These are phyloP conservation scores for Yponomeuta cagnagella DNA, from an alignment of 2,888 invertebrate genomes.

Conservation along the genomic window DNA sequence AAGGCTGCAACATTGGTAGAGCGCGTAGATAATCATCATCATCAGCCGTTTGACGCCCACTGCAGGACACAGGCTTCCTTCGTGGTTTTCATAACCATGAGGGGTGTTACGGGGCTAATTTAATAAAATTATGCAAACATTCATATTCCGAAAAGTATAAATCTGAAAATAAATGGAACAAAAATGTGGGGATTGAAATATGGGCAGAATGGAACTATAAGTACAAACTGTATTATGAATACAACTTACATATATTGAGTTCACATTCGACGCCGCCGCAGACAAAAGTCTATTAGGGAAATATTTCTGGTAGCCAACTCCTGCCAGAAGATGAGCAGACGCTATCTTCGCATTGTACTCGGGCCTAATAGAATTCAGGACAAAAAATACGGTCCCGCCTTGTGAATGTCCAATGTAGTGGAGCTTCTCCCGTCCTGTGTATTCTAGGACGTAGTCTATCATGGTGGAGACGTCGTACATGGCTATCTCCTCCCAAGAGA, in stretches of 20 bases:
- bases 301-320: slow-evolving; percentile 43
- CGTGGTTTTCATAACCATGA: too few relatives aligned
- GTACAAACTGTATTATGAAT: not conserved
- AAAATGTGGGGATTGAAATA: too few relatives aligned
- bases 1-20: too few relatives aligned
- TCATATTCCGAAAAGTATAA: too few relatives aligned
- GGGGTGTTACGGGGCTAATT: too few relatives aligned
- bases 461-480: slow-evolving; percentile 47
- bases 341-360: slow-evolving; percentile 49
- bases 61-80: too few relatives aligned
- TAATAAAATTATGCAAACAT: too few relatives aligned
- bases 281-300: slow-evolving; percentile 36
- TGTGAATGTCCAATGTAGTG: slow-evolving; percentile 65
- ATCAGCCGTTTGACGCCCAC: too few relatives aligned
- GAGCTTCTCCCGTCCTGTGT: slow-evolving; percentile 37
- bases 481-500: slow-evolving; percentile 56
- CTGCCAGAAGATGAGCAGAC: slow-evolving; percentile 52
- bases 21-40: too few relatives aligned
- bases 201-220: too few relatives aligned
- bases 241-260: slow-evolving; percentile 47
- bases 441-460: slow-evolving; percentile 47
- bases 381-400: slow-evolving; percentile 53
- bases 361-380: slow-evolving; percentile 41
- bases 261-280: slow-evolving; percentile 28
- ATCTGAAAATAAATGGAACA: too few relatives aligned